These are phyloP conservation scores for Nothoprocta pentlandii DNA, from an alignment of 2,113 vertebrate genomes.

Conservation along the genomic window DNA sequence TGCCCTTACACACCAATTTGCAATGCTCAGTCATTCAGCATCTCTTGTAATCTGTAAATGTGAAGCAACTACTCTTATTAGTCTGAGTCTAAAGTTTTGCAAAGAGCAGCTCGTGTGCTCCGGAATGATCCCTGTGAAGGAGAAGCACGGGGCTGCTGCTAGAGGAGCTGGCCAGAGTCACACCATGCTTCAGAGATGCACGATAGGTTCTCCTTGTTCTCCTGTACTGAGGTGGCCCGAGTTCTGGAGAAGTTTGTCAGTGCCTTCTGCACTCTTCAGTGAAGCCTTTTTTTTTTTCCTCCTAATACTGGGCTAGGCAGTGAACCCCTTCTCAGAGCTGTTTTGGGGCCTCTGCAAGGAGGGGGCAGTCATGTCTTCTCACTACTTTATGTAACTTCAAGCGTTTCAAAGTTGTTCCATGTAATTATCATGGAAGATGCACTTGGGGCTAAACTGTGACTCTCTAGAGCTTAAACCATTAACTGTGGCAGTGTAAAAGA, in stretches of 20 bases:
- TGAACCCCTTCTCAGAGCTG: neutral
- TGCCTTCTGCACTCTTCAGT: neutral
- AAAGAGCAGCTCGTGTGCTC: neutral
- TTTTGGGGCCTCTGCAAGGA: neutral
- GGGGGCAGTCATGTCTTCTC: neutral
- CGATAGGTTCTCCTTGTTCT: neutral
- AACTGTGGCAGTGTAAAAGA: neutral
- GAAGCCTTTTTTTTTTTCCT: neutral
- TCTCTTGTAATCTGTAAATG: neutral
- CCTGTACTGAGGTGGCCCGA: neutral
- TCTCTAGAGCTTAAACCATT: neutral
- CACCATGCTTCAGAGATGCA: neutral
- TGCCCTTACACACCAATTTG: constrained; percentile 28
- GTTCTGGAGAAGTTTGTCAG: neutral
- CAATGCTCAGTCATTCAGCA: constrained; percentile 1
- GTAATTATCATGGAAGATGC: neutral
- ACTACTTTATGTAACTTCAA: neutral
- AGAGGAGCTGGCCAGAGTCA: neutral
- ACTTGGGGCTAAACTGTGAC: neutral
- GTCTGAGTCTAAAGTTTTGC: neutral
- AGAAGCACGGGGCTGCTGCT: neutral
- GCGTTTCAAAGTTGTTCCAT: no score
- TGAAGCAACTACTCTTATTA: neutral
- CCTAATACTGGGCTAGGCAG: neutral
- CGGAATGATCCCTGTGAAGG: neutral